Conservation (phyloP, 2,797 vertebrate genomes). For the Bryconaethiops microstoma region DNA sequence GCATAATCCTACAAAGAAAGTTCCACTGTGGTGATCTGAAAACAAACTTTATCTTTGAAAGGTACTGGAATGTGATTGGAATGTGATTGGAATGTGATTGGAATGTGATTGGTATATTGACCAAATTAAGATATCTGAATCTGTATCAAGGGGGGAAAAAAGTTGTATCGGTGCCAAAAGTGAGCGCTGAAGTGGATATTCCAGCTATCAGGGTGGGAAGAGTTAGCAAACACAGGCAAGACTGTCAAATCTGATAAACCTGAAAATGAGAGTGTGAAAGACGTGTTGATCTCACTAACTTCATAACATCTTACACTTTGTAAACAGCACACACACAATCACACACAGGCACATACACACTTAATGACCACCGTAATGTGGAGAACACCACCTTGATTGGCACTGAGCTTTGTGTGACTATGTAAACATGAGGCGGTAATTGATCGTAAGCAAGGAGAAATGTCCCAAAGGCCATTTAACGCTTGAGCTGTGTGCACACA, state of each 20-base stretch:
- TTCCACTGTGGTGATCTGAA: too few species aligned
- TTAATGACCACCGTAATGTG: background rate
- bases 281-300: background rate
- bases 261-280: background rate
- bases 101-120: too few species aligned
- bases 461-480: conserved; percentile 42
- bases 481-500: conserved; percentile 17
- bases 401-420: conserved; percentile 26
- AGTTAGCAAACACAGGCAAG: conserved; percentile 8
- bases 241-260: background rate
- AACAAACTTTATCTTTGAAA: too few species aligned
- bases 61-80: too few species aligned
- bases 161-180: background rate
- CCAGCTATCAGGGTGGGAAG: background rate
- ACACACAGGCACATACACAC: background rate
- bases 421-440: conserved; percentile 57
- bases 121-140: background rate
- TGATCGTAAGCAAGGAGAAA: conserved; percentile 55
- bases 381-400: background rate
- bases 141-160: background rate
- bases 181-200: background rate
- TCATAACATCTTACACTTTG: background rate
- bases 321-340: background rate
- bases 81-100: too few species aligned
- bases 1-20: too few species aligned